Evolutionary conservation across 2,888 invertebrate species (phyloP), one percentile per base, ranked within the genome.

Genomic region (Meandrusa payeni): DNA sequence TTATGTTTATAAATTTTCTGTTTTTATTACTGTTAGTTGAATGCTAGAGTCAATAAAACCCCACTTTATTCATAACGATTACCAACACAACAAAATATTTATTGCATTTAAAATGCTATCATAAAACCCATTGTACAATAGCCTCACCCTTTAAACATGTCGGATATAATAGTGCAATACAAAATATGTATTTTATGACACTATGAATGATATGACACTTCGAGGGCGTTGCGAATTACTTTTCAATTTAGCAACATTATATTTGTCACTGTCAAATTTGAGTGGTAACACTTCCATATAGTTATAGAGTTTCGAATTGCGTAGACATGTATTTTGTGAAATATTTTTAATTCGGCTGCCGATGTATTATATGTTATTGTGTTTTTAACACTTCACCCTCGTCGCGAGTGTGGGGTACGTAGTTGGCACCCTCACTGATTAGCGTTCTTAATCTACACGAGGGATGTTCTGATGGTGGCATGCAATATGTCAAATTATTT

Each of bases 201-300:
- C 63, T 69, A 80, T 86, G 82, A 86, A 70, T 81, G 83, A 87
- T 87, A 85, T 86, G 86, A 86, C 86, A 86, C 70, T 75, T 77
- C 74, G 77, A 81, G 86, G 86, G 86, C 86, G 85, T 86, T 80
- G 56, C 87, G 79, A 87, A 87, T 86, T 79, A 79, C 70, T 65
- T 64, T 64, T 51, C 51, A 46, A 31, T 47, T 44, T 36, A 33
- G 45, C 65, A 50, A 60, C 52, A 2, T 50, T 54, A 42, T 6
- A 17, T 47, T 41, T 51, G 19, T 24, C 11, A 7, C n/a, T n/a
- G n/a, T 22, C 5, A 5, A 23, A n/a, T n/a, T n/a, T n/a, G n/a
- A n/a, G n/a, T n/a, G n/a, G n/a, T n/a, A 37, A 9, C 7, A 15
- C 24, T 17, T n/a, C 0, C 2, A 24, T 24, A 28, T 13, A 2